A percentile compares a stretch with the other conserved stretches of the same genome.
phyloP scores from a whole-genome alignment of 2,888 invertebrate genomes.

The Gerris lacustris region DNA sequence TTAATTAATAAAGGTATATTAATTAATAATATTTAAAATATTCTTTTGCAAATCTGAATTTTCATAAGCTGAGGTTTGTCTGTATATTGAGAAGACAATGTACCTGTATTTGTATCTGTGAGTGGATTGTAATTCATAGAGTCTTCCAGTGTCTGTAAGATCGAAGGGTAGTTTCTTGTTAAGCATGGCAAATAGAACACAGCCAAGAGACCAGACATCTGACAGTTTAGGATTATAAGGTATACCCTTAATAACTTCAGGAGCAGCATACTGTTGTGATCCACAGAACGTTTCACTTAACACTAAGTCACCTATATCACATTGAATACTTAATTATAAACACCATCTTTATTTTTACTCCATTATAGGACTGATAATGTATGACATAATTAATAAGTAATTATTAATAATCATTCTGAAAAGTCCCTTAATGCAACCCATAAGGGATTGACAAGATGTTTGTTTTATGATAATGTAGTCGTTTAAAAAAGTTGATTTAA shows the following conservation, averaged over 20 bases:
- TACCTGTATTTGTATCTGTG: slow-evolving; percentile 31
- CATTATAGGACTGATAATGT: too few species aligned
- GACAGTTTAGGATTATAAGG: slow-evolving; percentile 58
- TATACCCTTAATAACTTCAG: slow-evolving; percentile 64
- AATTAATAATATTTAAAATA: too few species aligned
- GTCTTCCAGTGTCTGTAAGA: slow-evolving; percentile 56
- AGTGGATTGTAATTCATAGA: slow-evolving; percentile 55
- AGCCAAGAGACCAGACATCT: slow-evolving; percentile 70
- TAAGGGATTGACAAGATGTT: too few species aligned
- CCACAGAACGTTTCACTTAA: slow-evolving; percentile 74
- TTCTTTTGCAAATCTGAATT: too few species aligned
- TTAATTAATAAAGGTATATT: too few species aligned
- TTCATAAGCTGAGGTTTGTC: too few species aligned
- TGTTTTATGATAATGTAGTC: too few species aligned
- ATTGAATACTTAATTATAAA: not conserved
- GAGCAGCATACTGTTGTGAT: slow-evolving; percentile 73
- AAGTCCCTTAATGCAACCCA: too few species aligned
- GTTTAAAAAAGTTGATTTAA: too few species aligned
- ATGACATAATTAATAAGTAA: too few species aligned
- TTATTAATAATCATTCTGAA: too few species aligned
- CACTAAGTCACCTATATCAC: slow-evolving; percentile 37
- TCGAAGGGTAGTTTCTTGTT: slow-evolving; percentile 75
- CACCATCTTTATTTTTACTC: too few species aligned
- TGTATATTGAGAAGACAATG: not conserved
- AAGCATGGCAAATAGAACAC: slow-evolving; percentile 68